Conservation (phyloP, 2,113 vertebrate species). For the Poeciliopsis turrubarensis region DNA sequence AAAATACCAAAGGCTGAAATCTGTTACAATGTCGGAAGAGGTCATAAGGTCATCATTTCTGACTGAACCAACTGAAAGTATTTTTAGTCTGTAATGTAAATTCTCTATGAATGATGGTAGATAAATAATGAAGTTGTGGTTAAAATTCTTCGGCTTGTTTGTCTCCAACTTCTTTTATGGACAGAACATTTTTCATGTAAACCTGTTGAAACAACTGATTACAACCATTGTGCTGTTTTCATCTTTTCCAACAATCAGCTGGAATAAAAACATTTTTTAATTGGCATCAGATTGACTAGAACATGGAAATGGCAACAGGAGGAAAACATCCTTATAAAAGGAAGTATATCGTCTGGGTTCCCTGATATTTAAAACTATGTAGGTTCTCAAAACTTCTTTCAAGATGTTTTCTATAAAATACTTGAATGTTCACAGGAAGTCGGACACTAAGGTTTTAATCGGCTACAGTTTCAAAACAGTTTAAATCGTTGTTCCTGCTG, state of each 20-base stretch:
- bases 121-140: neutral
- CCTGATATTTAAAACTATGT: too few species aligned
- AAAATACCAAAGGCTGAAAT: constrained; percentile 3
- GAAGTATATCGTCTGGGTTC: too few species aligned
- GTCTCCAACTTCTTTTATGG: neutral
- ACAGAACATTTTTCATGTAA: too few species aligned
- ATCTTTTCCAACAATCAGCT: neutral
- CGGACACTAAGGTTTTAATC: neutral
- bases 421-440: neutral
- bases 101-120: neutral
- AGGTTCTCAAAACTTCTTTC: too few species aligned
- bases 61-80: neutral
- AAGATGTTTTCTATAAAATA: neutral
- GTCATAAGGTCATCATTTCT: neutral
- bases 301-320: neutral
- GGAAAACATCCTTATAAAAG: too few species aligned
- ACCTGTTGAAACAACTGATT: too few species aligned
- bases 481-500: too few species aligned
- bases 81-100: neutral
- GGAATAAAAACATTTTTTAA: neutral
- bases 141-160: neutral
- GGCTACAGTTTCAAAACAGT: too few species aligned
- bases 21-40: neutral
- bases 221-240: neutral
- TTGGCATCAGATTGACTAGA: neutral